Conservation (phyloP, 2,797 vertebrate species). For the Myoxocephalus aenaeus region DNA sequence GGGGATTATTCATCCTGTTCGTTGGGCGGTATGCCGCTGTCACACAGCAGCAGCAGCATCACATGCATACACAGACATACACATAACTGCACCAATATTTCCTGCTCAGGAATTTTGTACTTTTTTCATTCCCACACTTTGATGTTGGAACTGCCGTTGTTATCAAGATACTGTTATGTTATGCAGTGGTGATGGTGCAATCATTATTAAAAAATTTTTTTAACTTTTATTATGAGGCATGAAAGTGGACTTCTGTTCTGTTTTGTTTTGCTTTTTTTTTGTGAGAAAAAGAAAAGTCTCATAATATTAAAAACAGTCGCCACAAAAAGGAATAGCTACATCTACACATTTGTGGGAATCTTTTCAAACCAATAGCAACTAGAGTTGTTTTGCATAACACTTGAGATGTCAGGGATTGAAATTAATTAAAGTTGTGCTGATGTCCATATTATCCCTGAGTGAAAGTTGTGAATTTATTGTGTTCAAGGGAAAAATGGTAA, state of each 20-base stretch:
- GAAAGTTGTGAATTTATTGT: too few species aligned
- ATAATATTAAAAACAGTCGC: neutral
- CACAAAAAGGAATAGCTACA: neutral
- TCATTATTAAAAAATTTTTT: conserved; percentile 22
- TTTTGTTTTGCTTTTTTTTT: neutral
- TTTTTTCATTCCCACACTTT: conserved; percentile 54
- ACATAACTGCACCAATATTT: conserved; percentile 51
- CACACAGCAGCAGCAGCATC: conserved; percentile 63
- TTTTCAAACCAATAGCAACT: neutral
- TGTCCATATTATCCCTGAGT: too few species aligned
- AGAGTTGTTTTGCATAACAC: neutral
- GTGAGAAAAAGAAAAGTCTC: neutral
- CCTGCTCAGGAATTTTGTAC: conserved; percentile 42
- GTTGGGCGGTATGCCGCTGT: conserved; percentile 67
- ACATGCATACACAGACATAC: conserved; percentile 43
- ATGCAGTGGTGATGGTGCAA: conserved; percentile 26
- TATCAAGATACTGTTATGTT: conserved; percentile 48
- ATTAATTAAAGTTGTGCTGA: neutral
- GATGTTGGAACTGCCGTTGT: conserved; percentile 57
- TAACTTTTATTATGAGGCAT: conserved; percentile 6
- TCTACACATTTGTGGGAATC: neutral
- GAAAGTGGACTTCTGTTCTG: conserved; percentile 11
- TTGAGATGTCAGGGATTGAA: neutral
- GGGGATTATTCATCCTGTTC: conserved; percentile 80
- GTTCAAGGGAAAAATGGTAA: neutral